Evolutionary conservation across 2,113 vertebrate species (phyloP), one percentile per base, ranked within the genome.

Genomic region (Tinamus guttatus): DNA sequence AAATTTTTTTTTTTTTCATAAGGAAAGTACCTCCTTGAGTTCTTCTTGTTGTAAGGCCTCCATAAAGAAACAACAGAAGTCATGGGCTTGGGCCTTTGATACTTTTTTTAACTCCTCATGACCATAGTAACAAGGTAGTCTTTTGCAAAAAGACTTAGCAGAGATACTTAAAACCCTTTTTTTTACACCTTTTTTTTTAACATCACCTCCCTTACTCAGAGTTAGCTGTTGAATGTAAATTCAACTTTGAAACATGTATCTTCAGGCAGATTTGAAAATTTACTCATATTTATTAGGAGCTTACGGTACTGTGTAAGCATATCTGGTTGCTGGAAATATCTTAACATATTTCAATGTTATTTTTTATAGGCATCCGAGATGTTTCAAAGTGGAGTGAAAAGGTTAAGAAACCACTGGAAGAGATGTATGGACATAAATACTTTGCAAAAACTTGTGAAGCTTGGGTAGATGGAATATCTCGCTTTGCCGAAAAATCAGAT

Each of bases 371-470:
- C 22, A 98, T 99, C 79, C 96, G 98, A 47, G 99, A 99, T 75
- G 98, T 99, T 78, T 98, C 98, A 54, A 98, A 96, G 58, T 99
- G 99, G 99, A 99, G 98, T 58, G 97, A 98, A 40, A 98, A 95
- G 79, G 97, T 98, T 93, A 98, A 95, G 92, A 97, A 98, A 90
- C 99, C 99, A 4, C 97, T 99, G 93, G 99, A 99, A 97, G 97
- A 98, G 87, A 87, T 99, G 36, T 99, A 99, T 36, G 99, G 99
- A 30, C 91, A 94, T 5, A 93, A 98, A 54, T 98, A 98, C 93
- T 98, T 99, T 4, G 97, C 98, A 87, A 96, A 98, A 94, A 99
- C 97, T 17, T 99, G 99, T 97, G 97, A 98, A 79, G 98, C 97
- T 76, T 99, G 99, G 99, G 98, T 99, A 91, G 98, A 99, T 30